Evolutionary conservation across 2,113 vertebrate genomes (phyloP).

Genomic region (Takifugu bimaculatus): DNA sequence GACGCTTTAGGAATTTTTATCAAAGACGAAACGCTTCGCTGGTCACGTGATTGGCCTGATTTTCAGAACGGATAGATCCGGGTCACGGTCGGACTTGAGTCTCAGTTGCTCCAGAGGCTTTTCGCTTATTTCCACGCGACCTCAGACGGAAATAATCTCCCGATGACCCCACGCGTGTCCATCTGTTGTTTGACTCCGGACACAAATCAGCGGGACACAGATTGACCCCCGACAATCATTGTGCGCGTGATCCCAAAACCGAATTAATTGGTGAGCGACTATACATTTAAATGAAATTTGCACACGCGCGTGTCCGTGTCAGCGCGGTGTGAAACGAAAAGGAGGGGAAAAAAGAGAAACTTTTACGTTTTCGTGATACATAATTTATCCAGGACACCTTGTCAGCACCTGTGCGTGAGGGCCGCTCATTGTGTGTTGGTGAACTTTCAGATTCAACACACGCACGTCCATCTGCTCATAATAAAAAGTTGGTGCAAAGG

Average conservation of each 20-base stretch:
- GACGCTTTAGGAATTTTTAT: too few relatives aligned
- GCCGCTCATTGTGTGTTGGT: constrained; percentile 24
- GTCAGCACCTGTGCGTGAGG: constrained; percentile 6
- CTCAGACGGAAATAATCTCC: constrained; percentile 48
- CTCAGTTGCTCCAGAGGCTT: background rate
- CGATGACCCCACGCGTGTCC: constrained; percentile 46
- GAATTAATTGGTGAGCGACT: constrained; percentile 31
- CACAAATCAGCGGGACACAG: constrained; percentile 44
- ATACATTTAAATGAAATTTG: background rate
- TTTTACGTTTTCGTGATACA: constrained; percentile 12
- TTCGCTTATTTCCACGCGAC: constrained; percentile 14
- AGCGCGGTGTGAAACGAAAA: background rate
- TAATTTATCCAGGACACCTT: constrained; percentile 12
- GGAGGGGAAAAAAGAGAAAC: background rate
- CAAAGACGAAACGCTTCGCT: too few relatives aligned
- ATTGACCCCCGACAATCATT: constrained; percentile 42
- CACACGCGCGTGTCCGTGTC: background rate
- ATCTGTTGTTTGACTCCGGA: constrained; percentile 65
- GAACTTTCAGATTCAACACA: constrained; percentile 46
- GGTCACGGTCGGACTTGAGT: too few relatives aligned
- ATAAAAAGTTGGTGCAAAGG: constrained; percentile 62
- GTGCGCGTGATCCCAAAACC: constrained; percentile 42
- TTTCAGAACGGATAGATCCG: too few relatives aligned
- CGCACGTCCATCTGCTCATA: constrained; percentile 46
- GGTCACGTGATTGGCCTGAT: too few relatives aligned